phyloP scores from a whole-genome alignment of 2,888 invertebrate genomes.

The Athalia circularis region DNA sequence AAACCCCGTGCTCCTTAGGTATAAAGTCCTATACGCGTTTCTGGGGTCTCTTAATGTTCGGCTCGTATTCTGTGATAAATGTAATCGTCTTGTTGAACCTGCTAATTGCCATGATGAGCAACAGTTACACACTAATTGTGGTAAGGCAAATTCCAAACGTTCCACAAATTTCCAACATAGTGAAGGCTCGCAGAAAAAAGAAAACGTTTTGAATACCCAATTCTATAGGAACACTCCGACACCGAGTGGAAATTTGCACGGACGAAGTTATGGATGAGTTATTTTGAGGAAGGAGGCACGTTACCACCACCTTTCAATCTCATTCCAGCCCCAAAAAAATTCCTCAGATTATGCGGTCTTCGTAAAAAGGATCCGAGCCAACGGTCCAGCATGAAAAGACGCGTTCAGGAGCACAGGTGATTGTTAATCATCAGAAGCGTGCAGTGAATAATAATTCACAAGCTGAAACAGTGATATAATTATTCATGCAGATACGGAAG shows the following conservation, averaged over 20 bases:
- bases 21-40: constrained; percentile 94
- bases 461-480: neutral
- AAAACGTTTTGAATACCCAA: neutral
- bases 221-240: constrained; percentile 89
- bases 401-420: constrained; percentile 63
- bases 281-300: constrained; percentile 94
- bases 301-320: constrained; percentile 96
- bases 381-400: constrained; percentile 54
- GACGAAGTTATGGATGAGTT: constrained; percentile 96
- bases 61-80: constrained; percentile 95
- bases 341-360: constrained; percentile 81
- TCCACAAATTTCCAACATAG: neutral
- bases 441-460: neutral
- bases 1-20: constrained; percentile 63
- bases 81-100: constrained; percentile 95
- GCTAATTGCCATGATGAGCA: constrained; percentile 98
- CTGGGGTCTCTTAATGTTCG: constrained; percentile 97
- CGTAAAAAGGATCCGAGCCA: constrained; percentile 70
- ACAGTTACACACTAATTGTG: constrained; percentile 94
- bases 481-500: constrained; percentile 78
- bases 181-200: neutral
- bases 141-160: constrained; percentile 77
- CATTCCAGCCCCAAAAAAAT: constrained; percentile 89
- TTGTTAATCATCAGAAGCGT: neutral
- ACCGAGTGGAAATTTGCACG: constrained; percentile 98